These are phyloP conservation scores for Phyllotreta cruciferae DNA, from an alignment of 2,888 invertebrate species.

Conservation along the genomic window DNA sequence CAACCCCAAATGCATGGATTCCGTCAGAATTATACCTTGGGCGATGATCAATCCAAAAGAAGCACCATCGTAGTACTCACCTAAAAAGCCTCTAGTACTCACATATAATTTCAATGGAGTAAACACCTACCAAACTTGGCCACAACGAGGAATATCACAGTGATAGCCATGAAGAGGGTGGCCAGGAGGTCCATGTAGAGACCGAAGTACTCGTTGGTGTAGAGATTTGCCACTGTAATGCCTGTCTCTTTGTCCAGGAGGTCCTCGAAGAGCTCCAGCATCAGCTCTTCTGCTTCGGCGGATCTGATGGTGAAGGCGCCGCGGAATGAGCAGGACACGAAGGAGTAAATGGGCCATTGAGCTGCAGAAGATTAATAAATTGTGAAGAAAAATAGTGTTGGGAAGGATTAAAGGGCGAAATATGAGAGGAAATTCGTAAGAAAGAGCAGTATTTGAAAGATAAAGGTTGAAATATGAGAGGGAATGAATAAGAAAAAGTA, in stretches of 20 bases:
- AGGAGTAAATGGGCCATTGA: conserved; percentile 86
- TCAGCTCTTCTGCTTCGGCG: conserved; percentile 73
- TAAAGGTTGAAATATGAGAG: no score
- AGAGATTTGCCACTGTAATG: conserved; percentile 67
- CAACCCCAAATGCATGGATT: conserved; percentile 82
- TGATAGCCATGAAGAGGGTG: conserved; percentile 66
- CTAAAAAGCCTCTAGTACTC: background rate
- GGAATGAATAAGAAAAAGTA: no score
- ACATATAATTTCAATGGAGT: conserved; percentile 30
- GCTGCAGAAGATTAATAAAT: conserved; percentile 60
- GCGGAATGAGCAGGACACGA: conserved; percentile 82
- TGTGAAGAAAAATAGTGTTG: no score
- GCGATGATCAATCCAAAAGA: conserved; percentile 77
- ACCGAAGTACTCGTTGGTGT: conserved; percentile 70
- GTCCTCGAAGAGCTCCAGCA: conserved; percentile 77
- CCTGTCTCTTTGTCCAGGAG: conserved; percentile 74
- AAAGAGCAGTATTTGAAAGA: no score
- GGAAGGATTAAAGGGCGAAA: no score
- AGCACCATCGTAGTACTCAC: conserved; percentile 68
- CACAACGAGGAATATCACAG: conserved; percentile 70
- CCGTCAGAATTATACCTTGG: conserved; percentile 76
- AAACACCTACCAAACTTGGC: conserved; percentile 62
- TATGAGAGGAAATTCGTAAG: no score
- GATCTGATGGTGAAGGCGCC: conserved; percentile 90
- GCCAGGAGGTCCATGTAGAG: conserved; percentile 72